Percentiles rank a stretch among this genome's conserved stretches.
Evolutionary conservation across 2,888 invertebrate genomes (phyloP).

Genomic region (Drosophila multiciliata): DNA sequence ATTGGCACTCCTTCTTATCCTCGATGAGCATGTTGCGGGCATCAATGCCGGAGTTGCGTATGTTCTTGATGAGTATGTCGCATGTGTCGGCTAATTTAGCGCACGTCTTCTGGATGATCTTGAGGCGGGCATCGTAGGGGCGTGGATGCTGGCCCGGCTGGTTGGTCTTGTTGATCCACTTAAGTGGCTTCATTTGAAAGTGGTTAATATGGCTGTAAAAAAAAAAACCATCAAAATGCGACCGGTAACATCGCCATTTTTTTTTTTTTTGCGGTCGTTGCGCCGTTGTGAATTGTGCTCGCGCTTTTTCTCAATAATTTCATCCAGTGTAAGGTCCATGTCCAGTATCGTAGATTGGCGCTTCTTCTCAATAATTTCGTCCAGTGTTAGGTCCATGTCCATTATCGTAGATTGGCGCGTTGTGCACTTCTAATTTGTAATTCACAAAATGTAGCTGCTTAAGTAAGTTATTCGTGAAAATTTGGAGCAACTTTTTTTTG

Average conservation of each 20-base stretch:
- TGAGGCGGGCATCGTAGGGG: conserved; percentile 89
- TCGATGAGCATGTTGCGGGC: conserved; percentile 90
- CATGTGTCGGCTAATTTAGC: conserved; percentile 91
- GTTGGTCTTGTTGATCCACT: conserved; percentile 47
- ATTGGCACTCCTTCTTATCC: conserved; percentile 60
- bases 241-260: conserved; percentile 57
- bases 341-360: conserved; percentile 37
- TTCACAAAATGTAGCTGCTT: background rate
- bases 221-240: background rate
- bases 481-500: background rate
- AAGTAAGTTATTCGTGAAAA: conserved; percentile 1
- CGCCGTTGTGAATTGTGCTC: conserved; percentile 25
- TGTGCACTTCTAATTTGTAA: conserved; percentile 2
- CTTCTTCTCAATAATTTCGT: too few species aligned
- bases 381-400: too few species aligned
- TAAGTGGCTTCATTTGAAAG: conserved; percentile 45
- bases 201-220: conserved; percentile 25
- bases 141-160: conserved; percentile 42
- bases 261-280: conserved; percentile 20
- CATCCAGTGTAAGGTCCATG: conserved; percentile 62
- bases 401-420: background rate
- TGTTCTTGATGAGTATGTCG: conserved; percentile 91
- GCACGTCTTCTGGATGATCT: conserved; percentile 90
- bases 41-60: conserved; percentile 89
- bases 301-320: conserved; percentile 70